These are phyloP conservation scores for Peromyscus maniculatus DNA, from an alignment of 2,113 vertebrate species.

Conservation along the genomic window DNA sequence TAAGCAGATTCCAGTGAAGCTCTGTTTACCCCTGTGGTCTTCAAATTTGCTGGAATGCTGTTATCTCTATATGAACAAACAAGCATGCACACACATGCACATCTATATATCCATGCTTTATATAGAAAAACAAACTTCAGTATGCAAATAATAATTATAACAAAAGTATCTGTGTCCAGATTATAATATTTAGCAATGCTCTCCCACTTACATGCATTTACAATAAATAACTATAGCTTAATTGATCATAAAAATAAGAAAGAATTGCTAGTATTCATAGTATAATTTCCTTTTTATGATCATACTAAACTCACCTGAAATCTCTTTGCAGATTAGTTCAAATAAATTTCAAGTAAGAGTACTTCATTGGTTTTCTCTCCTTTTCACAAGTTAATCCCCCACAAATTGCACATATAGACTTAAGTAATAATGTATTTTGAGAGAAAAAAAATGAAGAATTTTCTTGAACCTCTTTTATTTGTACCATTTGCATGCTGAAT, in stretches of 20 bases:
- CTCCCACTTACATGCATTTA: neutral
- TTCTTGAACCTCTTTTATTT: neutral
- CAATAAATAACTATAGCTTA: neutral
- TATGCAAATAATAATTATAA: neutral
- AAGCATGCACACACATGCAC: neutral
- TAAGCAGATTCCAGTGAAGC: slow-evolving; percentile 43
- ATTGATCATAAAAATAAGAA: too few species aligned
- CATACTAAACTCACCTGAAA: neutral
- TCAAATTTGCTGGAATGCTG: neutral
- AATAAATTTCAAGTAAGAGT: neutral
- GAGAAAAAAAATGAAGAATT: neutral
- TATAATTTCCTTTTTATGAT: neutral
- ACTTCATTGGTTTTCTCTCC: neutral
- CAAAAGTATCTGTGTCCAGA: neutral
- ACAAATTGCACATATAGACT: neutral
- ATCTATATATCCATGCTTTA: neutral
- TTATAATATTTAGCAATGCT: neutral
- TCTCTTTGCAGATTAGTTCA: neutral
- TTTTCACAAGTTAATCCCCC: neutral
- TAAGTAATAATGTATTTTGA: neutral
- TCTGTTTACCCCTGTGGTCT: neutral
- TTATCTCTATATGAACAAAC: neutral
- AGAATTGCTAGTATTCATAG: neutral
- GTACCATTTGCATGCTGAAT: neutral
- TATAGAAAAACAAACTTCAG: neutral